Evolutionary conservation across 2,113 vertebrate genomes (phyloP).

Genomic region (Alosa alosa): DNA sequence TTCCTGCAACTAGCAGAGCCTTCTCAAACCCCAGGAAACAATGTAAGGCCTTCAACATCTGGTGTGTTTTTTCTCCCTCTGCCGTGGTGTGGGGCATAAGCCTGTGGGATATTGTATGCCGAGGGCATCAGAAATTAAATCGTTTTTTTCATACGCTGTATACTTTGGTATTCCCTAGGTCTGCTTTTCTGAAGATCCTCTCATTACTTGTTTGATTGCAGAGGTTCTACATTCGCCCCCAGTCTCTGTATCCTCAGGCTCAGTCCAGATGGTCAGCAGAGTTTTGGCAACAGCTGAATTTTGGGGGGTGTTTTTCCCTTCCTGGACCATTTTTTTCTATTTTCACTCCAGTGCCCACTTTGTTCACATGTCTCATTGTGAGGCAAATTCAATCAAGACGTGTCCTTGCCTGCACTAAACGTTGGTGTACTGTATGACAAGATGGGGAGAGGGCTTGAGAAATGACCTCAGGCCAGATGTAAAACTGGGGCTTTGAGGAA

Average conservation of each 20-base stretch:
- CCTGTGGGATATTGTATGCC: not conserved
- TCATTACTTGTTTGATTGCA: constrained; percentile 18
- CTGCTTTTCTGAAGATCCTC: constrained; percentile 6
- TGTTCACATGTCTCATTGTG: not conserved
- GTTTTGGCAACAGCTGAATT: not conserved
- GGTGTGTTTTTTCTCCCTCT: not conserved
- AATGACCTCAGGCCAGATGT: not conserved
- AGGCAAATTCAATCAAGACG: not conserved
- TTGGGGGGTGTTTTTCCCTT: not conserved
- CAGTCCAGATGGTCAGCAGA: constrained; percentile 9
- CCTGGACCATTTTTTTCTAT: not conserved
- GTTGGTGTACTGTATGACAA: not conserved
- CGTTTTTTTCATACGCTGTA: not conserved
- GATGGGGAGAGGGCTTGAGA: not conserved
- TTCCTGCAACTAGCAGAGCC: not conserved
- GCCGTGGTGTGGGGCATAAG: constrained; percentile 6
- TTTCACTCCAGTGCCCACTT: not conserved
- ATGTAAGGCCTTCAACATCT: constrained; percentile 11
- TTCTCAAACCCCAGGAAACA: constrained; percentile 2
- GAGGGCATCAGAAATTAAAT: constrained; percentile 6
- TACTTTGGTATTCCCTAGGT: not conserved
- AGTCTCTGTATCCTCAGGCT: not conserved
- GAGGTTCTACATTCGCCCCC: not conserved
- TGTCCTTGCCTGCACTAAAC: not conserved
- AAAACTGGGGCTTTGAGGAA: not conserved